These are phyloP conservation scores for Epizoanthus scotinus DNA, from an alignment of 92 coral and sea anemone species.

Conservation along the genomic window DNA sequence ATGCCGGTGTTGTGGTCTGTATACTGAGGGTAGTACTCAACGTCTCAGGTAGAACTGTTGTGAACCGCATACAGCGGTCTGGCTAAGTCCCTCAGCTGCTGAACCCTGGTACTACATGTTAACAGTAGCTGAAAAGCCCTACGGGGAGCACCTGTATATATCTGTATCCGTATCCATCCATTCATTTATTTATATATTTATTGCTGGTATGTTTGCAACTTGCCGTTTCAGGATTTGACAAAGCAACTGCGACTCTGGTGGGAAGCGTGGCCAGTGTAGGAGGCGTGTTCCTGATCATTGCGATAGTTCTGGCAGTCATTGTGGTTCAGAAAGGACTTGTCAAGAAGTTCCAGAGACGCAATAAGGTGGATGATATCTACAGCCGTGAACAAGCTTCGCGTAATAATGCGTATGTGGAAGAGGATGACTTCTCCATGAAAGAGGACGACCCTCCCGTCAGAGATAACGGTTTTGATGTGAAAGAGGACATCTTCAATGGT, in stretches of 20 bases:
- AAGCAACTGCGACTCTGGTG: conserved; percentile 18
- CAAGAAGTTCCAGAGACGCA: conserved; percentile 50
- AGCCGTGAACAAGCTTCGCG: conserved; percentile 39
- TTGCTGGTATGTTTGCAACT: neutral
- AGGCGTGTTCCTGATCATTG: conserved; percentile 42
- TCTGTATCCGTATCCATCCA: too few relatives aligned
- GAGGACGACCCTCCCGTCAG: conserved; percentile 1
- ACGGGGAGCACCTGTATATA: too few relatives aligned
- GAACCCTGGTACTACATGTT: too few relatives aligned
- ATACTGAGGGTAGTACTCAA: too few relatives aligned
- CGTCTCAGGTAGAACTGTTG: too few relatives aligned
- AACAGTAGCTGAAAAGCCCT: too few relatives aligned
- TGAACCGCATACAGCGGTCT: too few relatives aligned
- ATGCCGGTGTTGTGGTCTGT: too few relatives aligned
- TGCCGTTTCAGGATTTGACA: neutral
- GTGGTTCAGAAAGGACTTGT: conserved; percentile 51
- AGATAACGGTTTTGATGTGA: conserved; percentile 21
- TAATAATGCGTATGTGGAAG: conserved; percentile 41
- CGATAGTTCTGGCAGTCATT: conserved; percentile 42
- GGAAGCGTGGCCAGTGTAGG: conserved; percentile 46
- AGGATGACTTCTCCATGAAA: conserved; percentile 25
- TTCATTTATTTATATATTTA: too few relatives aligned
- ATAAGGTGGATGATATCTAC: conserved; percentile 58
- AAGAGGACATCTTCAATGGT: conserved; percentile 6
- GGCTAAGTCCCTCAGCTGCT: too few relatives aligned